A percentile compares a stretch with the other conserved stretches of the same genome.
Conservation (phyloP, 1,140 invertebrate species). For the Ephestia elutella region DNA sequence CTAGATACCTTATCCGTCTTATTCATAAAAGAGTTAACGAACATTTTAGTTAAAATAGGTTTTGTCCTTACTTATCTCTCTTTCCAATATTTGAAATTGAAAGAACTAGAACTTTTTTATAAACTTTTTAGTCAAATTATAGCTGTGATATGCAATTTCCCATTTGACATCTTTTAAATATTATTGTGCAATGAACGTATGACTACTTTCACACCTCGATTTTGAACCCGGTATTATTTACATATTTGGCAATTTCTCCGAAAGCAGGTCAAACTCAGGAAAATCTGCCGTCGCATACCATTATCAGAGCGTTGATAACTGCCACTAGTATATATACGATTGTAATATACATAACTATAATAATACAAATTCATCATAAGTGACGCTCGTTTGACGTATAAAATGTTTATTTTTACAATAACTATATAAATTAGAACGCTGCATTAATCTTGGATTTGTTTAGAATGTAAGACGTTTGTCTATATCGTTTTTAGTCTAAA, state of each 20-base stretch:
- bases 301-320: conserved; percentile 64
- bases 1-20: no score
- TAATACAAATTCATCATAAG: conserved; percentile 43
- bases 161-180: neutral
- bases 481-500: conserved; percentile 14
- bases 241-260: neutral
- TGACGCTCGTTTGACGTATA: conserved; percentile 44
- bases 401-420: conserved; percentile 51
- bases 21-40: no score
- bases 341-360: conserved; percentile 60
- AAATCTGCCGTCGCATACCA: conserved; percentile 27
- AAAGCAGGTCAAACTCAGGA: neutral
- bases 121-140: neutral
- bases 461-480: conserved; percentile 34
- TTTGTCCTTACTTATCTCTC: no score
- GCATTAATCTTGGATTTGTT: conserved; percentile 36
- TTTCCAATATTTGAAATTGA: no score
- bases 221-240: neutral
- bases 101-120: no score
- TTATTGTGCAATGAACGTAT: no score
- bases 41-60: no score
- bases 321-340: conserved; percentile 65
- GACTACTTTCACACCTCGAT: no score
- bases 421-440: conserved; percentile 30
- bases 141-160: neutral